phyloP scores from a whole-genome alignment of 2,113 vertebrate species.

The Chionodraco myersi region DNA sequence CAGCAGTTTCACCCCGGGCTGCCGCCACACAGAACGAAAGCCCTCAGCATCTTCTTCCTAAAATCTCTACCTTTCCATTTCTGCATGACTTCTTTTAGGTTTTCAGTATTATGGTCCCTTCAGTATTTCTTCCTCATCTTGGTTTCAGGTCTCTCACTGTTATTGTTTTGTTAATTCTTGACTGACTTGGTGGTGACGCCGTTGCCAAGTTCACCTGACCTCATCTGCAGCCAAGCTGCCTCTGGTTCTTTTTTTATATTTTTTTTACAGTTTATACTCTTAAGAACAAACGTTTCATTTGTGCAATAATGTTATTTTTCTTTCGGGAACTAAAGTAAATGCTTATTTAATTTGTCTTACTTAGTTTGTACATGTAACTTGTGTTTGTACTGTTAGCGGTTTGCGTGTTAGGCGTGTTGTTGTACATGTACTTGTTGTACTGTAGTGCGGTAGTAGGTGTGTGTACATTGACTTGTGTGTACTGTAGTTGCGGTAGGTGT shows the following conservation, averaged over 20 bases:
- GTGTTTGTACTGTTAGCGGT: too few species aligned
- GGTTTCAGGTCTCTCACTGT: conserved; percentile 35
- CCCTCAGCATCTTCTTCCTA: conserved; percentile 46
- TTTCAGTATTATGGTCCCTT: conserved; percentile 57
- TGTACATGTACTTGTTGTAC: too few species aligned
- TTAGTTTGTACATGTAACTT: too few species aligned
- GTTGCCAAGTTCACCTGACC: conserved; percentile 55
- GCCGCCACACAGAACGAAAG: conserved; percentile 15
- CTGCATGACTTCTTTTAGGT: conserved; percentile 83
- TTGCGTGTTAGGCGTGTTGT: too few species aligned
- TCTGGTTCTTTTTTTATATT: conserved; percentile 44
- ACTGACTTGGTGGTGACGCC: conserved; percentile 10
- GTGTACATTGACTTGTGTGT: too few species aligned
- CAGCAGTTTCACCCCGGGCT: conserved; percentile 62
- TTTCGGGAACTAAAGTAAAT: conserved; percentile 70
- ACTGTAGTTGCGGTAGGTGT: too few species aligned
- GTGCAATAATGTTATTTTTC: conserved; percentile 91
- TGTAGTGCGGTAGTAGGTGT: too few species aligned
- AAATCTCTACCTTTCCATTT: conserved; percentile 69
- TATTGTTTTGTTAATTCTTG: not conserved
- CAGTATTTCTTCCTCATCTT: conserved; percentile 32
- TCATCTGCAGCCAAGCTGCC: conserved; percentile 41
- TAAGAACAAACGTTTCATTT: conserved; percentile 80
- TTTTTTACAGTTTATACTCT: conserved; percentile 59
- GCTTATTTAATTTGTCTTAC: conserved; percentile 96